Base-by-base conservation (phyloP, 2,113 vertebrate genomes). In the Archilochus colubris region DNA sequence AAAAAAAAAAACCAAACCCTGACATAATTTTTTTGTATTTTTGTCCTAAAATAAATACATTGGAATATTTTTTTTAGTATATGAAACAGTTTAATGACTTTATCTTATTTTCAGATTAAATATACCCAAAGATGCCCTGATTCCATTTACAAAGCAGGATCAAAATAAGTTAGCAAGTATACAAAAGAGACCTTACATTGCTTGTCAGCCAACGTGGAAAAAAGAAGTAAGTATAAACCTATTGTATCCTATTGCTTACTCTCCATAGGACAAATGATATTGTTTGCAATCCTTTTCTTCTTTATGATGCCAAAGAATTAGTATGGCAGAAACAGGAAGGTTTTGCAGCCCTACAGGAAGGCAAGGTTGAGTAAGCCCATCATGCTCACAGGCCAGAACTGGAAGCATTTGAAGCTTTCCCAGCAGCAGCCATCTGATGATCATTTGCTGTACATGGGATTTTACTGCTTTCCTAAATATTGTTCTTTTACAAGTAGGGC, bases 91-190 rank as follows among this genome's bases (percentile, higher is more conserved):
- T 1, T 31, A 81, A 57, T 9, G 51, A 16, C 44, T 75, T 82
- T n/a, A 13, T 75, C 72, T 84, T 43, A 5, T 31, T 62, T 95
- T 78, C 43, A 99, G 99, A 85, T 96, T 99, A 96, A 97, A 98
- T 82, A 96, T 99, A 96, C 97, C 97, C 14, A 96, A 97, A 91
- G 98, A 98, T 21, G 96, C 77, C 73, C 93, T 99, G 93, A 98
- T 99, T 95, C 99, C 99, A 44, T 97, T 99, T 77, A 98, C 98
- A 82, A 97, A 97, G 84, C 95, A 75, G 93, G 99, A 99, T 82
- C 97, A 98, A 80, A 98, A 89, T 70, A 99, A 99, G 94, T 97
- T 99, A 50, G 89, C 78, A 86, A 99, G 98, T 67, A 96, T 99
- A 69, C 98, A 98, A 36, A 98, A 95, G 91, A 98, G 99, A 92